Evolutionary conservation across 2,797 vertebrate genomes (phyloP).

Genomic region (Pyrocephalus nanus): DNA sequence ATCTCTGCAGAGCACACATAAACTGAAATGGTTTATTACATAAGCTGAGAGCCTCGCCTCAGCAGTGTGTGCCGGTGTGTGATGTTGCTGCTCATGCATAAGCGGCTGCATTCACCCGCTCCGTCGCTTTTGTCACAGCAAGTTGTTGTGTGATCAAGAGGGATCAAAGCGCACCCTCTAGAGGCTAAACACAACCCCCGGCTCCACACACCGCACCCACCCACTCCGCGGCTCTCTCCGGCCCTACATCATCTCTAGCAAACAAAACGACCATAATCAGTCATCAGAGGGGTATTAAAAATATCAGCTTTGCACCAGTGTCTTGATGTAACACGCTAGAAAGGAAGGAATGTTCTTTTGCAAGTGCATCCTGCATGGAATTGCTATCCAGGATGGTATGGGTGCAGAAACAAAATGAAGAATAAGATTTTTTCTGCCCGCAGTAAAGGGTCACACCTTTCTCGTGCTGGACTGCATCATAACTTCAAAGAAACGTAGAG

Average conservation of each 20-base stretch:
- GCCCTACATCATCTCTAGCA: neutral
- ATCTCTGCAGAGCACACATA: neutral
- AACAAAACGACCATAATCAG: neutral
- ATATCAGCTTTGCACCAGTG: fast-evolving
- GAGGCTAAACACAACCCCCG: neutral
- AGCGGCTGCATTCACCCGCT: neutral
- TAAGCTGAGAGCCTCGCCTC: neutral
- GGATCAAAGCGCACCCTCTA: constrained; percentile 37
- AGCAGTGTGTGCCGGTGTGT: neutral
- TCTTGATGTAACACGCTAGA: neutral
- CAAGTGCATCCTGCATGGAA: fast-evolving
- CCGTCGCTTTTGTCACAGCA: neutral
- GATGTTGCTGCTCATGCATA: neutral
- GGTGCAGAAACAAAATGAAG: neutral
- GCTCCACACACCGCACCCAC: neutral
- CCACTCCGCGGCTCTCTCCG: neutral
- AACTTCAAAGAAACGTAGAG: fast-evolving
- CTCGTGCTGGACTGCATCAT: neutral
- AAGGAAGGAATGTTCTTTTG: neutral
- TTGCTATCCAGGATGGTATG: fast-evolving
- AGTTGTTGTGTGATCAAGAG: neutral
- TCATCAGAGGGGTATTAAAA: neutral
- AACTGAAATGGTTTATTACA: neutral
- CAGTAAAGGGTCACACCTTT: neutral
- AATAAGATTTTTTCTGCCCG: neutral